These are phyloP conservation scores for Callaeas wilsoni DNA, from an alignment of 2,113 vertebrate genomes.

Conservation along the genomic window DNA sequence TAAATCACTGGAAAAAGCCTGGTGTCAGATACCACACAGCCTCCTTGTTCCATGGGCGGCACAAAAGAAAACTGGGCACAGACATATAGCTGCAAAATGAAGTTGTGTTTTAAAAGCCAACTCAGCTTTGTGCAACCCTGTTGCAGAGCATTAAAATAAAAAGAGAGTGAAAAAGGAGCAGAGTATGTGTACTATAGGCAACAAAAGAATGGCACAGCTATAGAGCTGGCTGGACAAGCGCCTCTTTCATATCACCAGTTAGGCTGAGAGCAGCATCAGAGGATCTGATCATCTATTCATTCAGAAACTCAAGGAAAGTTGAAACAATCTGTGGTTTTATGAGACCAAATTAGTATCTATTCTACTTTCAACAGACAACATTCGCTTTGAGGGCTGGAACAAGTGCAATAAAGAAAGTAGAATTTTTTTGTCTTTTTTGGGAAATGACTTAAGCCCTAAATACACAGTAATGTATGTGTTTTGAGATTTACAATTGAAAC, in stretches of 20 bases:
- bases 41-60: constrained; percentile 26
- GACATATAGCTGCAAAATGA: constrained; percentile 29
- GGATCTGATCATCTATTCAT: constrained; percentile 10
- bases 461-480: not conserved
- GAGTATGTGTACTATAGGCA: not conserved
- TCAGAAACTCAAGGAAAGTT: constrained; percentile 25
- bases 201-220: not conserved
- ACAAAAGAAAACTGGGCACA: constrained; percentile 51
- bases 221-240: not conserved
- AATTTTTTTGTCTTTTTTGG: not conserved
- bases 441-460: not conserved
- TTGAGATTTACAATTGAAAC: not conserved
- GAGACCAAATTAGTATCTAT: constrained; percentile 46
- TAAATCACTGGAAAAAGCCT: constrained; percentile 62
- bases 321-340: constrained; percentile 47
- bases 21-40: constrained; percentile 53
- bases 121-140: not conserved
- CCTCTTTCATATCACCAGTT: not conserved
- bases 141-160: constrained; percentile 4
- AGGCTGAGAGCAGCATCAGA: not conserved
- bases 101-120: constrained; percentile 19
- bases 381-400: not conserved
- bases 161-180: constrained; percentile 6
- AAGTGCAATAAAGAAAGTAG: not conserved
- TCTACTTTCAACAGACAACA: not conserved